These are phyloP conservation scores for Gallirallus australis DNA, from an alignment of 2,797 vertebrate species.

Conservation along the genomic window DNA sequence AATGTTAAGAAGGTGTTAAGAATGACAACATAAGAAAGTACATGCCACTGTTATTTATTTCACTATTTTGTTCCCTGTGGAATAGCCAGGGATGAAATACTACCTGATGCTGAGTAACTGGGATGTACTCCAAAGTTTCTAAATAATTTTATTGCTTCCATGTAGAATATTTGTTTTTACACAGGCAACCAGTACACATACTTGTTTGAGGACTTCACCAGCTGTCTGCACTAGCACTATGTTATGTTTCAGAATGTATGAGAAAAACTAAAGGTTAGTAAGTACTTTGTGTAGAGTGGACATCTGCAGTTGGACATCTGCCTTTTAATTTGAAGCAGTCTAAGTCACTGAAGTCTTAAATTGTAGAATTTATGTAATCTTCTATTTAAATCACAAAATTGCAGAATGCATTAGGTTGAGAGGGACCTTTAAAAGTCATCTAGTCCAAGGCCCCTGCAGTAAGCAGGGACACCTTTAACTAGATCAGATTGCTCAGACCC, in stretches of 20 bases:
- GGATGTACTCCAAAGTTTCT: not conserved
- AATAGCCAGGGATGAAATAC: not conserved
- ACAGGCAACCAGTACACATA: not conserved
- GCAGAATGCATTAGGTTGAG: too few relatives aligned
- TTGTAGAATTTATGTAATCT: not conserved
- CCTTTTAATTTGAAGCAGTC: not conserved
- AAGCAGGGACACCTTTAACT: too few relatives aligned
- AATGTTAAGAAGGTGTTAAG: not conserved
- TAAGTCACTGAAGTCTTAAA: not conserved
- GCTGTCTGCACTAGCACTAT: not conserved
- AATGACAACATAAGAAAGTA: not conserved
- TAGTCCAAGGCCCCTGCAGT: too few relatives aligned
- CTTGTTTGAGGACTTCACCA: not conserved
- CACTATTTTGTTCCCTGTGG: not conserved
- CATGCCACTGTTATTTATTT: not conserved
- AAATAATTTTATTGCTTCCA: not conserved
- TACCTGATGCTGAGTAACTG: not conserved
- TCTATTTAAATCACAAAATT: not conserved
- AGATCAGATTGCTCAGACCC: too few relatives aligned
- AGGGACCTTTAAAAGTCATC: too few relatives aligned
- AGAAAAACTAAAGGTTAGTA: not conserved
- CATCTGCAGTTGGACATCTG: not conserved
- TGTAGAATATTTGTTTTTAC: not conserved
- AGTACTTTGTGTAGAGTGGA: not conserved
- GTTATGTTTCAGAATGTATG: not conserved